These are phyloP conservation scores for Chromis chromis DNA, from an alignment of 2,797 vertebrate species.

Conservation along the genomic window DNA sequence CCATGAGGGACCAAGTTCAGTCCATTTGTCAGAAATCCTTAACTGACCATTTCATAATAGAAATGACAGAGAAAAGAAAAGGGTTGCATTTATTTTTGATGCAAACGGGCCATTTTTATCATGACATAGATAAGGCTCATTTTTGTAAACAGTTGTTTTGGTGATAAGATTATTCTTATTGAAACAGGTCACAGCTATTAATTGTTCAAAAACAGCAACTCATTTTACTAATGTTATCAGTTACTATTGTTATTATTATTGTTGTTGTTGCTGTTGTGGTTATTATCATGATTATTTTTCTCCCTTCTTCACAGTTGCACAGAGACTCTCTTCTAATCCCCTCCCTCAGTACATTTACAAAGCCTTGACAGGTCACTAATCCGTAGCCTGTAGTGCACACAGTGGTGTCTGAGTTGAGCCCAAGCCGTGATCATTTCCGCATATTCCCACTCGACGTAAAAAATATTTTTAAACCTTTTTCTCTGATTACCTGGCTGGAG, in stretches of 20 bases:
- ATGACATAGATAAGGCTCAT: background rate
- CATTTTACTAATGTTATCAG: background rate
- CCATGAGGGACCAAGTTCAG: background rate
- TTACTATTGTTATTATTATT: no score
- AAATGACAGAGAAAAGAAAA: background rate
- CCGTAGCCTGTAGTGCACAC: slow-evolving; percentile 39
- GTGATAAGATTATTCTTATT: background rate
- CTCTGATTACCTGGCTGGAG: slow-evolving; percentile 74
- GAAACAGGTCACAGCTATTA: background rate
- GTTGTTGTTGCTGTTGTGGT: background rate
- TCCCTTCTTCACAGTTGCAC: slow-evolving; percentile 23
- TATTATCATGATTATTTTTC: slow-evolving; percentile 19
- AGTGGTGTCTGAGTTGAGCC: slow-evolving; percentile 40
- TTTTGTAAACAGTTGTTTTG: background rate
- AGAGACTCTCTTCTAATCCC: slow-evolving; percentile 27
- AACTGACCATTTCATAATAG: background rate
- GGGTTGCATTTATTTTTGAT: background rate
- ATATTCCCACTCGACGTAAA: slow-evolving; percentile 39
- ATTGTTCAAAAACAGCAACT: background rate
- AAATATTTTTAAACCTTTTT: slow-evolving; percentile 72
- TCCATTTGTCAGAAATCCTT: background rate
- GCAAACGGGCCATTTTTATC: background rate
- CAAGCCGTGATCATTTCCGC: slow-evolving; percentile 57
- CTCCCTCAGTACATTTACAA: slow-evolving; percentile 41
- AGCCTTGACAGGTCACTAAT: slow-evolving; percentile 54